Conservation (phyloP, 1,140 invertebrate species). For the Ephestia elutella region DNA sequence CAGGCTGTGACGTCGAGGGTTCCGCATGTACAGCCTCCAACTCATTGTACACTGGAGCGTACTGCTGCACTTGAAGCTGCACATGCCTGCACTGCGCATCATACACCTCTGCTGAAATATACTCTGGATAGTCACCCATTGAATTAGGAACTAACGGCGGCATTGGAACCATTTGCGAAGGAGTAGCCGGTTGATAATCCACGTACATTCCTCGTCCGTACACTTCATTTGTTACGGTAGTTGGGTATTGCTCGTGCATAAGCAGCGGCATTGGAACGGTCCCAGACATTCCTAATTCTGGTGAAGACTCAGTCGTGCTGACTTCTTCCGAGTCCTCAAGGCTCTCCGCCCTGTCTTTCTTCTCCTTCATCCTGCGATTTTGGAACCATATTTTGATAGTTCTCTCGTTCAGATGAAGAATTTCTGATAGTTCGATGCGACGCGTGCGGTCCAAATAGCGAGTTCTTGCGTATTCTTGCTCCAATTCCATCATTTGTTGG, state of each 20-base stretch:
- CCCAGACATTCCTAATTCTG: not conserved
- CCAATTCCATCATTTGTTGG: constrained; percentile 92
- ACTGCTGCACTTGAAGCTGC: not conserved
- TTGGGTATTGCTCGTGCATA: not conserved
- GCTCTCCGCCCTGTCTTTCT: constrained; percentile 77
- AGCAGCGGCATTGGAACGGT: not conserved
- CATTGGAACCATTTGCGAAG: not conserved
- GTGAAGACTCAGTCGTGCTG: constrained; percentile 32
- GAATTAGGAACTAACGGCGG: not conserved
- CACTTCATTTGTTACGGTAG: not conserved
- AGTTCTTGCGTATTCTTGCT: constrained; percentile 98
- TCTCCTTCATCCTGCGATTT: constrained; percentile 97
- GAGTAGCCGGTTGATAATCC: not conserved
- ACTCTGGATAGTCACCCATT: not conserved
- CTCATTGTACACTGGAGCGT: not conserved
- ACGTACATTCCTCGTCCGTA: constrained; percentile 1
- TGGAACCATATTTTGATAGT: constrained; percentile 99
- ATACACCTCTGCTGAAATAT: not conserved
- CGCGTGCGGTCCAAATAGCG: constrained; percentile 94
- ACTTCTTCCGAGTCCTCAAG: constrained; percentile 37
- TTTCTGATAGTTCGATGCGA: constrained; percentile 95
- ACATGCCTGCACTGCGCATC: not conserved
- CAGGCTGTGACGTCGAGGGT: too few species aligned
- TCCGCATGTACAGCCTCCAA: too few species aligned
- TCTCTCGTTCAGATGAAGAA: constrained; percentile 92